A percentile compares a stretch with the other conserved stretches of the same genome.
phyloP scores from a whole-genome alignment of 1,140 invertebrate species.

The Brachionus calyciflorus region DNA sequence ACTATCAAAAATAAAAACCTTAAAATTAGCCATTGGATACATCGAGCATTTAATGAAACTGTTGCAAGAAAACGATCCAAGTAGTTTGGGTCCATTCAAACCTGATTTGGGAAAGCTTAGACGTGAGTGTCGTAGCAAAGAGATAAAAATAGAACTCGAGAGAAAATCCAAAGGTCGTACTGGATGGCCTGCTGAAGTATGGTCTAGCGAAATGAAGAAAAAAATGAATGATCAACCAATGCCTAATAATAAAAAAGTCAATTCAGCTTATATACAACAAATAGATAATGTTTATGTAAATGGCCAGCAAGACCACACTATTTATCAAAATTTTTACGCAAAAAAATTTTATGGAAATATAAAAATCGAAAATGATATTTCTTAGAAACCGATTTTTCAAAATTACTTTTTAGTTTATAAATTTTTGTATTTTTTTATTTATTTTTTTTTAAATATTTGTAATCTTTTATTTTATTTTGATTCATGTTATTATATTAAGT shows the following conservation, averaged over 20 bases:
- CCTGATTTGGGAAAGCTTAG: constrained; percentile 61
- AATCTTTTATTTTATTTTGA: no score
- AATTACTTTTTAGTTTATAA: no score
- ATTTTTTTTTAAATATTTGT: no score
- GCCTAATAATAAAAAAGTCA: background rate
- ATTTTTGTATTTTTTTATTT: no score
- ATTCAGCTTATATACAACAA: background rate
- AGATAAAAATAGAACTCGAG: constrained; percentile 46
- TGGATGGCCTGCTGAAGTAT: constrained; percentile 45
- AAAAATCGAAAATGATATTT: no score
- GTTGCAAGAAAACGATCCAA: constrained; percentile 62
- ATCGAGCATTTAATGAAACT: constrained; percentile 63
- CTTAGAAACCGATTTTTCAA: no score
- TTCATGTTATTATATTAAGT: no score
- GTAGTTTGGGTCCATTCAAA: constrained; percentile 62
- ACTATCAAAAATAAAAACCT: constrained; percentile 67
- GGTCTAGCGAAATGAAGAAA: constrained; percentile 37
- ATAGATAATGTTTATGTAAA: no score
- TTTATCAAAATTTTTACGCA: no score
- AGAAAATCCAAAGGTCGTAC: constrained; percentile 31
- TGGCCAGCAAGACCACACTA: no score
- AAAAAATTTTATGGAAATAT: no score
- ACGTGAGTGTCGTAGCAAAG: constrained; percentile 54
- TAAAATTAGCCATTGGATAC: constrained; percentile 63
- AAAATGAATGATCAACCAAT: constrained; percentile 23